Evolutionary conservation across 2,113 vertebrate genomes (phyloP).

Genomic region (Dicrurus megarhynchus): DNA sequence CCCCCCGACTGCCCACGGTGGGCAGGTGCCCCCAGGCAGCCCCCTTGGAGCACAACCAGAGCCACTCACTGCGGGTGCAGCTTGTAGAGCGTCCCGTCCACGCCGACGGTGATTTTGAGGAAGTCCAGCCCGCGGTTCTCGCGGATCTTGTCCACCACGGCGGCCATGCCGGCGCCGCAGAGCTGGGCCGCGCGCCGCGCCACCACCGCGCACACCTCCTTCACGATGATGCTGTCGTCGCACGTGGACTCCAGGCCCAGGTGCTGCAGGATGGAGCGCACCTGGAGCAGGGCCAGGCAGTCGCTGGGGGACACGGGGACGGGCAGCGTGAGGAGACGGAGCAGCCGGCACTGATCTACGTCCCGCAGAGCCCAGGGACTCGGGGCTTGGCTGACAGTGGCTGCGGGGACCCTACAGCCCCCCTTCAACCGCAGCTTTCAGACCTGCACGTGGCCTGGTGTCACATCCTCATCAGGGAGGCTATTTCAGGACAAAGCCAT

Average conservation of each 20-base stretch:
- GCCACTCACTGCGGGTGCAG: slow-evolving; percentile 92
- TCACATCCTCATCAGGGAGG: background rate
- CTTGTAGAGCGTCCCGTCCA: slow-evolving; percentile 96
- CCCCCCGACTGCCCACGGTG: rapidly evolving
- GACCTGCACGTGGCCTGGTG: background rate
- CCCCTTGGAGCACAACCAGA: background rate
- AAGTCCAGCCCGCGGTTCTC: slow-evolving; percentile 86
- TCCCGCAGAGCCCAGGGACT: background rate
- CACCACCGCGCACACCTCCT: slow-evolving; percentile 92
- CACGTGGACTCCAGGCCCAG: slow-evolving; percentile 91
- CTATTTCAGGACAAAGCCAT: background rate
- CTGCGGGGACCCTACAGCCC: background rate
- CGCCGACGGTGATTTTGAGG: slow-evolving; percentile 88
- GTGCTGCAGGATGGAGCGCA: slow-evolving; percentile 92
- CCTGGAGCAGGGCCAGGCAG: slow-evolving; percentile 90
- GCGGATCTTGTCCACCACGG: slow-evolving; percentile 92
- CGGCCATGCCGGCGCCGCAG: slow-evolving; percentile 89
- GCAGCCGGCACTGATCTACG: rapidly evolving
- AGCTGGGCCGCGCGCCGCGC: slow-evolving; percentile 88
- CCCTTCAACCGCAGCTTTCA: background rate
- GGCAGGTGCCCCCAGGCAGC: background rate
- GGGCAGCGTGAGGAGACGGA: background rate
- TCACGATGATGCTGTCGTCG: slow-evolving; percentile 94
- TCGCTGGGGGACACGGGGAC: slow-evolving; percentile 70
- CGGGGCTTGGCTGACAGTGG: rapidly evolving